Evolutionary conservation across 1,140 invertebrate genomes (phyloP).

Genomic region (Conus betulinus): DNA sequence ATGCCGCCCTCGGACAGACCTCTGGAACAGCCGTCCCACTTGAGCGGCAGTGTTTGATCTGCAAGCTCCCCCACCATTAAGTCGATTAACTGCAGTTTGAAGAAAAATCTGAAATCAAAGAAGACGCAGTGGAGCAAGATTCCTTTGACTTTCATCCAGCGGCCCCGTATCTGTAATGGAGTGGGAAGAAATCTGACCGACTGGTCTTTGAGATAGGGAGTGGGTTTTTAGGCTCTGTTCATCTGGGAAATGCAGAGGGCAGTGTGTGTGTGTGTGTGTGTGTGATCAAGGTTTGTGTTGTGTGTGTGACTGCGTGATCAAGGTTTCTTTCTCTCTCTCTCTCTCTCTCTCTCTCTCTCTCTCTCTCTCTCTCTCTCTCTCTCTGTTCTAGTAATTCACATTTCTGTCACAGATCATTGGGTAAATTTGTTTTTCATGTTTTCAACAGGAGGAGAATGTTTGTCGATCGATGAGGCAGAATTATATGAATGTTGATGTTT

Average conservation of each 20-base stretch:
- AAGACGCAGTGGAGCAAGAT: neutral
- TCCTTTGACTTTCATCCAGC: neutral
- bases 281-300: neutral
- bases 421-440: too few species aligned
- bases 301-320: too few species aligned
- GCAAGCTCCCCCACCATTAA: neutral
- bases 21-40: neutral
- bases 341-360: too few species aligned
- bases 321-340: neutral
- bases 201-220: neutral
- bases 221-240: neutral
- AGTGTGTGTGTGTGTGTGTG: too few species aligned
- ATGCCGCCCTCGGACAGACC: neutral
- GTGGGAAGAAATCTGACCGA: too few species aligned
- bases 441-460: too few species aligned
- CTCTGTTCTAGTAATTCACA: neutral
- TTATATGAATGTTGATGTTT: too few species aligned
- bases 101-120: neutral
- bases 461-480: too few species aligned
- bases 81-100: neutral
- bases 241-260: neutral
- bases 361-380: too few species aligned
- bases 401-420: too few species aligned
- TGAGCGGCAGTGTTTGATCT: neutral
- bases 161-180: neutral